Evolutionary conservation across 1,140 invertebrate genomes (phyloP).

Genomic region (Nixonia krombeini): DNA sequence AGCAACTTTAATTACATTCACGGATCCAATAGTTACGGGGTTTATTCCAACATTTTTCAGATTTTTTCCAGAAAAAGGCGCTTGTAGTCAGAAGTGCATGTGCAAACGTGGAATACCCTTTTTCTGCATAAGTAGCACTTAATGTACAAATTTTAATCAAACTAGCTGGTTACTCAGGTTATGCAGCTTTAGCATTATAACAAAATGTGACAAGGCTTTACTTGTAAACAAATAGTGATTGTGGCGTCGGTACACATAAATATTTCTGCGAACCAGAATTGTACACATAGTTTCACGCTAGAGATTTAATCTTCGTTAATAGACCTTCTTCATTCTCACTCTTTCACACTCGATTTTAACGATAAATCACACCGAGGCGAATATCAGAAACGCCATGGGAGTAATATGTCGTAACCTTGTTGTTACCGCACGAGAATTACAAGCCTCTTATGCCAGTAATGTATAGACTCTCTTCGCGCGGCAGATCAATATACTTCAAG

Average conservation of each 20-base stretch:
- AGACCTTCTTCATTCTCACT: constrained; percentile 22
- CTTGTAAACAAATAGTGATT: background rate
- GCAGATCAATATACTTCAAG: constrained; percentile 18
- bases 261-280: constrained; percentile 26
- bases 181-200: background rate
- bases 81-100: too few species aligned
- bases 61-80: too few species aligned
- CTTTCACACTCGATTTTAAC: constrained; percentile 28
- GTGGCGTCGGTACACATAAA: background rate
- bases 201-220: background rate
- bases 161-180: too few species aligned
- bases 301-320: constrained; percentile 35
- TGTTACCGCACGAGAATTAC: constrained; percentile 17
- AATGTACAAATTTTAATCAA: too few species aligned
- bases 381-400: constrained; percentile 5
- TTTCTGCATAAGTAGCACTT: too few species aligned
- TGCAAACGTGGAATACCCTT: too few species aligned
- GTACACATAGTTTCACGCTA: constrained; percentile 11
- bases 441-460: constrained; percentile 23
- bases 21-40: too few species aligned
- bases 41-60: too few species aligned
- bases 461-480: constrained; percentile 12
- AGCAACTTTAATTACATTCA: too few species aligned
- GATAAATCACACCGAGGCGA: constrained; percentile 34
- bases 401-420: constrained; percentile 13